These are phyloP conservation scores for Drosophila nr. fundita DNA, from an alignment of 2,888 invertebrate genomes.

Conservation along the genomic window DNA sequence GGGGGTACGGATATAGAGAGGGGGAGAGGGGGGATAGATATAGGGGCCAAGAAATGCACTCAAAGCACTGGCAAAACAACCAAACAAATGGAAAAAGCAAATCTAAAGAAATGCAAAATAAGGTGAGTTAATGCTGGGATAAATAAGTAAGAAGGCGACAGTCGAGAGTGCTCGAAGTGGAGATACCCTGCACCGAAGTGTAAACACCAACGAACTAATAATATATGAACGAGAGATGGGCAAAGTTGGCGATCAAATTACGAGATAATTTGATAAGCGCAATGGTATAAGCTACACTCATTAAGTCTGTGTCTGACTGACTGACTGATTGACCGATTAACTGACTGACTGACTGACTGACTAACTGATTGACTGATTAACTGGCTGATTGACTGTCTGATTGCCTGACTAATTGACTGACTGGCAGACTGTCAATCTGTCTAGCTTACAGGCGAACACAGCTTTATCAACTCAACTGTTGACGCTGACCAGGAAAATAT, in stretches of 20 bases:
- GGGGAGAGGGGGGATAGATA: constrained; percentile 24
- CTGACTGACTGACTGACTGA: background rate
- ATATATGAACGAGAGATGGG: background rate
- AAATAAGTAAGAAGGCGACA: constrained; percentile 29
- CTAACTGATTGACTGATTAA: too few relatives aligned
- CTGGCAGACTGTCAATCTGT: background rate
- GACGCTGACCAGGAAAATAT: too few relatives aligned
- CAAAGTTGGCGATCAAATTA: background rate
- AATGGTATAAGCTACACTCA: background rate
- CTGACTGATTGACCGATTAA: background rate
- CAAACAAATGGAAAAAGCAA: constrained; percentile 3
- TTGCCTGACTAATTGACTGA: background rate
- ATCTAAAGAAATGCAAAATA: constrained; percentile 18
- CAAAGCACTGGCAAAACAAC: constrained; percentile 28
- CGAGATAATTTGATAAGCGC: background rate
- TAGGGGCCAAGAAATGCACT: constrained; percentile 45
- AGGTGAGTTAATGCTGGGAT: background rate
- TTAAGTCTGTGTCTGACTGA: background rate
- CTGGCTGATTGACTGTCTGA: too few relatives aligned
- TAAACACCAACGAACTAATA: fast-evolving
- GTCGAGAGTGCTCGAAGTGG: background rate
- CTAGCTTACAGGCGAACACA: too few relatives aligned
- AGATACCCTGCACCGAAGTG: background rate
- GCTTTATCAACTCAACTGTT: too few relatives aligned
- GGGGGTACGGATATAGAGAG: background rate